These are phyloP conservation scores for Argyresthia goedartella DNA, from an alignment of 2,888 invertebrate species.

Conservation along the genomic window DNA sequence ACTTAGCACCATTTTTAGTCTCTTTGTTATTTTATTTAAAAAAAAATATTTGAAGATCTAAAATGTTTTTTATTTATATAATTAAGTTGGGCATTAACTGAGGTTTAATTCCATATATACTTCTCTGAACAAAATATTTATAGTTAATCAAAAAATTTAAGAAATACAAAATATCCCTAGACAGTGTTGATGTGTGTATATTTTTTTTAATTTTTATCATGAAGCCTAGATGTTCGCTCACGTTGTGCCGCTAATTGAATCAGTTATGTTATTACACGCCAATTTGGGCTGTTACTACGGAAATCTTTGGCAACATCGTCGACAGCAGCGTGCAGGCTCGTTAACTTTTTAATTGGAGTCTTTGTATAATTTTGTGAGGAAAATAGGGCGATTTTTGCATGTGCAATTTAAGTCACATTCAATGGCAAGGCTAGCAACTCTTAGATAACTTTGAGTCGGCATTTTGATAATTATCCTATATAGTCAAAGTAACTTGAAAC, in stretches of 20 bases:
- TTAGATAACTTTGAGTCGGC: too few species aligned
- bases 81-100: too few species aligned
- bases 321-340: not conserved
- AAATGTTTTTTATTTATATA: too few species aligned
- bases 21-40: too few species aligned
- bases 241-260: constrained; percentile 12
- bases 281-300: not conserved
- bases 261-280: constrained; percentile 1
- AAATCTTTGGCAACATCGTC: not conserved
- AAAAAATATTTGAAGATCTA: too few species aligned
- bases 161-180: too few species aligned
- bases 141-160: too few species aligned
- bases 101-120: too few species aligned
- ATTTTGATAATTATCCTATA: not conserved
- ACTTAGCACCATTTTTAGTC: too few species aligned
- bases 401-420: not conserved
- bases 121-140: too few species aligned
- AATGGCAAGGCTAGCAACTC: too few species aligned
- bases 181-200: not conserved
- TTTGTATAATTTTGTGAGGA: not conserved
- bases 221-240: constrained; percentile 8
- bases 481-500: not conserved
- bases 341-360: not conserved
- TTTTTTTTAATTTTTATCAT: constrained; percentile 3
- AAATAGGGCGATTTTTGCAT: not conserved